Percentiles rank a stretch among this genome's conserved stretches.
Conservation (phyloP, 2,888 invertebrate species). For the Microplitis deprimator region DNA sequence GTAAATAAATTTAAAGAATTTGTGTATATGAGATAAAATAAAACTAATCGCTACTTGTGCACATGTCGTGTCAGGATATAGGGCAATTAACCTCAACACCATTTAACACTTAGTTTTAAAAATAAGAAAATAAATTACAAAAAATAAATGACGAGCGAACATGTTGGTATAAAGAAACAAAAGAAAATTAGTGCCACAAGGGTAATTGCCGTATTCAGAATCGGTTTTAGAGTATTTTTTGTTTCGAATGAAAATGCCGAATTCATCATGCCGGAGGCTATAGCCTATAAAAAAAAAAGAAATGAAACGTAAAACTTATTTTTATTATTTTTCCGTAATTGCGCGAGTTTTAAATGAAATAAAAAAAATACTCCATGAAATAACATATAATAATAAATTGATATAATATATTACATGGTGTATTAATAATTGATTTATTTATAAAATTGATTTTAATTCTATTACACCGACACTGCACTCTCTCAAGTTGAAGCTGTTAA, state of each 20-base stretch:
- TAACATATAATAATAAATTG: neutral
- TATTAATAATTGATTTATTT: neutral
- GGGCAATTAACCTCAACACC: neutral
- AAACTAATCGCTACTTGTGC: neutral
- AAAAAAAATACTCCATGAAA: neutral
- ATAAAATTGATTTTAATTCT: neutral
- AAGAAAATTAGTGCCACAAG: constrained; percentile 10
- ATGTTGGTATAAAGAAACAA: neutral
- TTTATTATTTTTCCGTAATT: neutral
- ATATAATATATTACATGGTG: neutral
- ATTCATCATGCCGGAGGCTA: neutral
- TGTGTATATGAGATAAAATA: neutral
- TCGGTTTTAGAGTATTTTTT: neutral
- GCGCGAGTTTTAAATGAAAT: neutral
- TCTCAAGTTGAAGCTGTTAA: constrained; percentile 25
- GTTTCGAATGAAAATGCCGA: neutral
- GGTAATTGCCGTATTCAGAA: neutral
- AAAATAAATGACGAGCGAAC: neutral
- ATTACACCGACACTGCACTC: neutral
- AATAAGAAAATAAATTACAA: constrained; percentile 11
- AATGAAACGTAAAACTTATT: neutral
- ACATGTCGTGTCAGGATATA: neutral
- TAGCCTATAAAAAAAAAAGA: neutral
- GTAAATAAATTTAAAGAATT: neutral
- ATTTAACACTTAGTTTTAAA: neutral